Base-by-base conservation (phyloP, 2,888 invertebrate species). In the Cistogaster globosa region DNA sequence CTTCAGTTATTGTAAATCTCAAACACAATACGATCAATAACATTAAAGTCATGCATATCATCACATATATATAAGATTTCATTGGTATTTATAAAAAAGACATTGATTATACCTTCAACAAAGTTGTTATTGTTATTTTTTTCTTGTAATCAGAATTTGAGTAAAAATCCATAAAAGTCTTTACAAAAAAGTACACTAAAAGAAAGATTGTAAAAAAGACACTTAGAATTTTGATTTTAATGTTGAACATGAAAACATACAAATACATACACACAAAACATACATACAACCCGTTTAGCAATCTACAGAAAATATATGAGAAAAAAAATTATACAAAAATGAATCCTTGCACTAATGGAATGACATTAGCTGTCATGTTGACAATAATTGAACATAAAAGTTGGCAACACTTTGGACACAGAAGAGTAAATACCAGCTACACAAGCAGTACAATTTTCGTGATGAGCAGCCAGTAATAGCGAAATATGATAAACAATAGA, bases 341-440 rank as follows among this genome's bases (percentile, higher is more conserved):
- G 67, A 80, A 85, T 78, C 81, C 74, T 74, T 85, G 77, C 77
- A 85, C 84, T 85, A 85, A 85, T 85, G 81, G 84, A 85, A 85
- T 85, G 84, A 85, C 84, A 85, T 85, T 85, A 81, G 72, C 84
- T 85, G 81, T 85, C 84, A 85, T 85, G 84, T 81, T 85, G 84
- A 81, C 81, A 81, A 81, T 81, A 81, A 78, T 78, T 65, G 81
- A 85, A 78, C 81, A 81, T 81, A 74, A 81, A 85, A 78, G 84
- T 81, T 85, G 84, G 84, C 84, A 85, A 78, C 77, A 63, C 80
- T 80, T 71, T 57, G 45, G n/a, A 76, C 57, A 55, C 55, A 80
- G 71, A 80, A 65, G 80, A 76, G 67, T 84, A 80, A 72, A 84
- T 72, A 76, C 18, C 71, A 60, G 22, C 68, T 58, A 63, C 6